Evolutionary conservation across 2,113 vertebrate genomes (phyloP).

Genomic region (Nycticebus coucang): DNA sequence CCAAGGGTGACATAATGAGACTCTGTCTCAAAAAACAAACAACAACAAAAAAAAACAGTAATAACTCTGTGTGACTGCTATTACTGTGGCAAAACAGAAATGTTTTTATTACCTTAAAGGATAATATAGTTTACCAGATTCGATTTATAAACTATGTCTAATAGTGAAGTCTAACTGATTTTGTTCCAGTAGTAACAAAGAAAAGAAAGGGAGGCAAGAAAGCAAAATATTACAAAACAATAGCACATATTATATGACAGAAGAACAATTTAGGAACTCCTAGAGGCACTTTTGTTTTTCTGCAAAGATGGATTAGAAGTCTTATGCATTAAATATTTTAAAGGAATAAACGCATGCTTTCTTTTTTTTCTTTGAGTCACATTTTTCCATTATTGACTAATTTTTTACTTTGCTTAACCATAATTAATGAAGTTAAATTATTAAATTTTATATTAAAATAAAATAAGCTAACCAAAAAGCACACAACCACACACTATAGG

Average conservation of each 20-base stretch:
- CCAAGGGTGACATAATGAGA: too few relatives aligned
- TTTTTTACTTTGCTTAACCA: background rate
- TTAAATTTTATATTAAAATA: background rate
- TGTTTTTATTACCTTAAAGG: conserved; percentile 26
- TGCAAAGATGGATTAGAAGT: background rate
- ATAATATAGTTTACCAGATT: background rate
- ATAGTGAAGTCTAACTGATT: conserved; percentile 17
- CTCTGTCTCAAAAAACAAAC: too few relatives aligned
- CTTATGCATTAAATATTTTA: background rate
- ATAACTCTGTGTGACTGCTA: conserved; percentile 6
- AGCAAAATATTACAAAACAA: background rate
- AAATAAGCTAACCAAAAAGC: background rate
- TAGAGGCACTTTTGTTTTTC: background rate
- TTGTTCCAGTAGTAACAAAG: background rate
- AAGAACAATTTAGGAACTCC: background rate
- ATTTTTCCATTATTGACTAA: background rate
- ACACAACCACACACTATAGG: background rate
- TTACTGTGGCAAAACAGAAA: conserved; percentile 1
- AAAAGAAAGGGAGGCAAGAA: background rate
- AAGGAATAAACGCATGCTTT: background rate
- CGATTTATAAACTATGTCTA: conserved; percentile 3
- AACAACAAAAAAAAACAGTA: background rate
- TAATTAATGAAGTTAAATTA: conserved; percentile 25
- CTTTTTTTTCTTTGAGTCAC: background rate
- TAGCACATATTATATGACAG: background rate